Evolutionary conservation across 2,888 invertebrate species (phyloP), one percentile per base, ranked within the genome.

Genomic region (Pyrochroa serraticornis): DNA sequence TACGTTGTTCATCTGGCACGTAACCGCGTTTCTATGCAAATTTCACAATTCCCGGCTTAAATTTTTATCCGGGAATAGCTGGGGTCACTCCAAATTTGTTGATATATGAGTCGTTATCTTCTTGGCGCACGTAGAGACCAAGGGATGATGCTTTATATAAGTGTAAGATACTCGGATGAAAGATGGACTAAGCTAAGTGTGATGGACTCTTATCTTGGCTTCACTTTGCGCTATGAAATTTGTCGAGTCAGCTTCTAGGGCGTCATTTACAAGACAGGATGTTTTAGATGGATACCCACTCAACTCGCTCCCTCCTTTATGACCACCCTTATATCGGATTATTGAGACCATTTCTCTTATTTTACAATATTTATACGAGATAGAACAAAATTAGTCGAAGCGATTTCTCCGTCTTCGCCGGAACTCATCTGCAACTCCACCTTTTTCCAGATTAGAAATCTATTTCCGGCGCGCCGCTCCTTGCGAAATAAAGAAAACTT

Each of bases 171-270:
- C 63, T 63, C 58, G 58, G 66, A 68, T 66, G 67, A 67, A 64
- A 63, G 65, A 71, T 68, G 66, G 59, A 63, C 62, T 61, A 51
- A 60, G 58, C 64, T 68, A 67, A 68, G 64, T 65, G 60, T 65
- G 67, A 70, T 69, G 64, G 63, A 66, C 65, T 67, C 68, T 68
- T 66, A 69, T 71, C 68, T 63, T 61, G 60, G 55, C 63, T 61
- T 63, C 63, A 64, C 65, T 62, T 65, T 62, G 57, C 57, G 60
- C 58, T 52, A 47, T 52, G 63, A 64, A 69, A 69, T 68, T 68
- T 69, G 69, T 67, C 65, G 67, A 67, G 68, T 68, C 67, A 67
- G 64, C 60, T 63, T 57, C 58, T 53, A 60, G 54, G 51, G 55
- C 55, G 49, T 55, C 59, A 58, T 59, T 58, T 63, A 65, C 62